These are phyloP conservation scores for Noctua comes DNA, from an alignment of 2,888 invertebrate genomes.

Conservation along the genomic window DNA sequence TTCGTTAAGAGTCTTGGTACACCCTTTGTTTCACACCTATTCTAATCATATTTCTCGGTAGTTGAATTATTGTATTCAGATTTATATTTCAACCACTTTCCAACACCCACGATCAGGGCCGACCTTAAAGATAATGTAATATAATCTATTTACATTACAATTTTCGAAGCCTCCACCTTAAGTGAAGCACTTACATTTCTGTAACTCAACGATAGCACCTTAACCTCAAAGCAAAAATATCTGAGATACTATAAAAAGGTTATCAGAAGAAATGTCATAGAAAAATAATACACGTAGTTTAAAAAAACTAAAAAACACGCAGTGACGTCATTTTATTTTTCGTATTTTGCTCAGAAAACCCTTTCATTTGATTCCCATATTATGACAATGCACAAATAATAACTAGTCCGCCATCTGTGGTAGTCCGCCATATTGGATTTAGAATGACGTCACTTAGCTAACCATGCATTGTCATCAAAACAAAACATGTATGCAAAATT, in stretches of 20 bases:
- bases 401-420: neutral
- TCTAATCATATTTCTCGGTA: neutral
- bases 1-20: too few relatives aligned
- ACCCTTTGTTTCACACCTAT: neutral
- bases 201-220: slow-evolving; percentile 18
- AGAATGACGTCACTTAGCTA: neutral
- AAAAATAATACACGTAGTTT: too few relatives aligned
- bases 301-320: too few relatives aligned
- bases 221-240: slow-evolving; percentile 10
- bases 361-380: neutral
- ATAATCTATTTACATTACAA: neutral
- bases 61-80: neutral
- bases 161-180: slow-evolving; percentile 6
- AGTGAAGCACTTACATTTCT: slow-evolving; percentile 22
- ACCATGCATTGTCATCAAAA: neutral
- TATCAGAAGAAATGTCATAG: neutral
- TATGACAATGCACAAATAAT: neutral
- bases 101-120: slow-evolving; percentile 6
- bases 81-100: slow-evolving; percentile 14
- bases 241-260: neutral
- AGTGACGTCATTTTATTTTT: neutral
- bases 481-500: neutral
- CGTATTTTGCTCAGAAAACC: neutral
- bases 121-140: slow-evolving; percentile 4
- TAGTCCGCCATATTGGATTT: neutral